Percentiles rank a stretch among this genome's conserved stretches.
Conservation (phyloP, 92 coral and sea anemone species). For the Zoanthus sansibaricus region DNA sequence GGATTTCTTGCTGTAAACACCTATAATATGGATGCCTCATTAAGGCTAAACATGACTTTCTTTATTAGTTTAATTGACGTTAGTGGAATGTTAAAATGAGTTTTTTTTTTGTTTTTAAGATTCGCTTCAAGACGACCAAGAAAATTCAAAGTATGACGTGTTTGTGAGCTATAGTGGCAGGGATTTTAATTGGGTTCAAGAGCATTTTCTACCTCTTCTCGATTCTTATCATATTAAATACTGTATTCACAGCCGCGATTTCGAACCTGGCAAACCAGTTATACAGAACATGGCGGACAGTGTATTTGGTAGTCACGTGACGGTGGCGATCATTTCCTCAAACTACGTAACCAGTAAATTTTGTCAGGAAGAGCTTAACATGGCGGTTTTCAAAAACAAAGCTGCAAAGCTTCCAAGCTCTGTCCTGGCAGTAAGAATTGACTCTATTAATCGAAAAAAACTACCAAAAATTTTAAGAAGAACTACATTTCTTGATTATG, state of each 20-base stretch:
- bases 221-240: conserved; percentile 16
- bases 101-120: not conserved
- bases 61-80: not conserved
- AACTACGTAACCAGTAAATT: conserved; percentile 60
- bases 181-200: conserved; percentile 41
- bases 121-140: not conserved
- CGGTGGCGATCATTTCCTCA: conserved; percentile 56
- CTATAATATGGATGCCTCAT: not conserved
- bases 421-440: conserved; percentile 46
- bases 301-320: conserved; percentile 31
- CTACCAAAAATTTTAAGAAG: conserved; percentile 49
- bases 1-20: no score
- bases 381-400: conserved; percentile 54
- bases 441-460: conserved; percentile 42
- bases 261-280: conserved; percentile 25
- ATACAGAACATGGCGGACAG: conserved; percentile 42
- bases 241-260: conserved; percentile 40
- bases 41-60: not conserved
- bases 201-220: conserved; percentile 29
- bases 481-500: conserved; percentile 51
- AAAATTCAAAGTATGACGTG: conserved; percentile 20
- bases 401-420: conserved; percentile 42
- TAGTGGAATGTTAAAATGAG: not conserved
- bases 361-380: conserved; percentile 60
- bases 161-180: conserved; percentile 35